Base-by-base conservation (phyloP, 2,113 vertebrate genomes). In the Pao palembangensis region DNA sequence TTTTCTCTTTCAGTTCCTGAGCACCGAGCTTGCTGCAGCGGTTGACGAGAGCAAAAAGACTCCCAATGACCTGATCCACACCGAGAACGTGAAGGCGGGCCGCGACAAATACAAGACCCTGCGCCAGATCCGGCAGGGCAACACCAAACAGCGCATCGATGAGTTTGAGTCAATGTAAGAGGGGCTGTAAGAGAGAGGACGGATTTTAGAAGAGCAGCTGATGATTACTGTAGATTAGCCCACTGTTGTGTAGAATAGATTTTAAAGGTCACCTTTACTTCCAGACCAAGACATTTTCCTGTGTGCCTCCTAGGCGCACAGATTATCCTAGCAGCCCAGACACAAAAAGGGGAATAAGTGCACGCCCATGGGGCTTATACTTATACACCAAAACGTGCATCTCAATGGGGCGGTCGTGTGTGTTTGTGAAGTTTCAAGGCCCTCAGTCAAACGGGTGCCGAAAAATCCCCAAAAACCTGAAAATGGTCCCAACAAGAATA, bases 31-130 rank as follows among this genome's bases (percentile, higher is more conserved):
- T 80, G 93, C 94, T 64, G 91, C 91, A 6, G 94, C 95, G 51
- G 91, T 95, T 12, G 95, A 98, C 69, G 95, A 98, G 51, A 94
- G 91, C 62, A 99, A 96, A 91, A 98, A 94, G 90, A 98, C 96
- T 0, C 81, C 88, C 28, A 97, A 98, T 21, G 96, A 99, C 53
- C 90, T 98, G 90, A 95, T 99, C 79, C 95, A 99, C 0, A 95
- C 94, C 0, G 94, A 98, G 76, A 99, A 99, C 71, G 93, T 98
- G 90, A 92, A 92, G 56, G 92, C 91, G 0, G 96, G 96, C 61
- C 92, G 95, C 41, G 96, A 98, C 90, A 99, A 99, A 87, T 99
- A 98, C 87, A 99, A 98, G 90, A 98, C 96, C 73, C 91, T 99
- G 10, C 94, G 96, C 46, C 93, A 98, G 88, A 99, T 99, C 25